phyloP scores from a whole-genome alignment of 2,113 vertebrate species.

The Collichthys lucidus region DNA sequence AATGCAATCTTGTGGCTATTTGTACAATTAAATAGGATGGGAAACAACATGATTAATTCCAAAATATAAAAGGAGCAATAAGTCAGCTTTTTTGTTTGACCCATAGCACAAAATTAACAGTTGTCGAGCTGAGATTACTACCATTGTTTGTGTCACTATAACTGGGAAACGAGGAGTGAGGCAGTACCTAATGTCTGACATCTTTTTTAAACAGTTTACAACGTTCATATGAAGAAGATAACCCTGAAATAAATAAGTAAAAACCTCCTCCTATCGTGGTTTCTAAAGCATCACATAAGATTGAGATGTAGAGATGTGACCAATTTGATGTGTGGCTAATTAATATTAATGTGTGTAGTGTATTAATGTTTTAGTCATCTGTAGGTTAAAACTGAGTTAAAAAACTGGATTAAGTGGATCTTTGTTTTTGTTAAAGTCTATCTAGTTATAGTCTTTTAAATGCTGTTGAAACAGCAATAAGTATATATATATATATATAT shows the following conservation, averaged over 20 bases:
- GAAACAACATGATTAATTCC: background rate
- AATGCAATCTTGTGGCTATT: background rate
- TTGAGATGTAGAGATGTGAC: background rate
- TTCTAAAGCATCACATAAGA: too few relatives aligned
- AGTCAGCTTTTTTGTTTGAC: background rate
- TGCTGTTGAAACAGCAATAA: too few relatives aligned
- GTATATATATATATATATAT: too few relatives aligned
- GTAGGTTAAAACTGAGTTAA: too few relatives aligned
- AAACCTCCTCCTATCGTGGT: too few relatives aligned
- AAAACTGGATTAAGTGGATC: background rate
- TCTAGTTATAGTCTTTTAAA: too few relatives aligned
- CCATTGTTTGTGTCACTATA: background rate
- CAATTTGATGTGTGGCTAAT: background rate
- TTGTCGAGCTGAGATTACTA: background rate
- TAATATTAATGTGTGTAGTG: too few relatives aligned
- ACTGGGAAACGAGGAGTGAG: too few relatives aligned
- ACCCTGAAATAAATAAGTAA: background rate
- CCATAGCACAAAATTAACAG: background rate
- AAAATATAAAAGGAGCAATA: background rate
- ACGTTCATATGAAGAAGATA: background rate
- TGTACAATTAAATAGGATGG: background rate
- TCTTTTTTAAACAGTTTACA: background rate
- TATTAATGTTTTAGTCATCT: too few relatives aligned
- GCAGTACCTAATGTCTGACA: background rate
- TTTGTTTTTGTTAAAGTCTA: background rate